phyloP scores from a whole-genome alignment of 2,797 vertebrate species.

The Enteromius unitaeniatus region DNA sequence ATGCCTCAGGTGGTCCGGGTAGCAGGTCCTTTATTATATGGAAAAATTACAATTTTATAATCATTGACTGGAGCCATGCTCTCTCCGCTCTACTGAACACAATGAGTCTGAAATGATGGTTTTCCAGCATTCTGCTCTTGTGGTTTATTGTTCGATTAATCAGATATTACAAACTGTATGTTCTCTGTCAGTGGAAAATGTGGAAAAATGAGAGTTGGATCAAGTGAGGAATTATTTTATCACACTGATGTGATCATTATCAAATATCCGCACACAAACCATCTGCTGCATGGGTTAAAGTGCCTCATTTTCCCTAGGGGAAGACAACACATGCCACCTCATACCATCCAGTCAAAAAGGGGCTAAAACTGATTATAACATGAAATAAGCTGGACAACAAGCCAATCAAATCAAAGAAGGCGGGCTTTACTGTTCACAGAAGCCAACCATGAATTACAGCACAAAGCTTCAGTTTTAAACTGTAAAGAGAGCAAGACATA shows the following conservation, averaged over 20 bases:
- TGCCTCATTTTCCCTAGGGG: constrained; percentile 65
- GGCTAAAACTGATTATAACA: neutral
- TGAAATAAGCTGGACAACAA: neutral
- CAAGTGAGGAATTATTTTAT: neutral
- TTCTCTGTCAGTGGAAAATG: constrained; percentile 9
- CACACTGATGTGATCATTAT: constrained; percentile 28
- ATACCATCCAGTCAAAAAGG: constrained; percentile 56
- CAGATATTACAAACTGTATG: neutral
- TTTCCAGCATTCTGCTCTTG: constrained; percentile 4
- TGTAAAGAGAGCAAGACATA: neutral
- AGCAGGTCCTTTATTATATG: constrained; percentile 17
- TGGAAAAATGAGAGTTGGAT: constrained; percentile 28
- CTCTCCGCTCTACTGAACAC: constrained; percentile 11
- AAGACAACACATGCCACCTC: constrained; percentile 39
- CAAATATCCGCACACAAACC: constrained; percentile 55
- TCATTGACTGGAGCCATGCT: constrained; percentile 15
- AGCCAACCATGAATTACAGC: neutral
- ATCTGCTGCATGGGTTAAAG: constrained; percentile 63
- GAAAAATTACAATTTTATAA: constrained; percentile 18
- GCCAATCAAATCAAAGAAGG: neutral
- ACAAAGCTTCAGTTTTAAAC: neutral
- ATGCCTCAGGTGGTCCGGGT: constrained; percentile 19
- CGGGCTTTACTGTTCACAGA: neutral
- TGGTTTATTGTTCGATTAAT: constrained; percentile 4
- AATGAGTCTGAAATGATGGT: constrained; percentile 9